Base-by-base conservation (phyloP, 2,113 vertebrate genomes). In the Paraplagusia blochii region DNA sequence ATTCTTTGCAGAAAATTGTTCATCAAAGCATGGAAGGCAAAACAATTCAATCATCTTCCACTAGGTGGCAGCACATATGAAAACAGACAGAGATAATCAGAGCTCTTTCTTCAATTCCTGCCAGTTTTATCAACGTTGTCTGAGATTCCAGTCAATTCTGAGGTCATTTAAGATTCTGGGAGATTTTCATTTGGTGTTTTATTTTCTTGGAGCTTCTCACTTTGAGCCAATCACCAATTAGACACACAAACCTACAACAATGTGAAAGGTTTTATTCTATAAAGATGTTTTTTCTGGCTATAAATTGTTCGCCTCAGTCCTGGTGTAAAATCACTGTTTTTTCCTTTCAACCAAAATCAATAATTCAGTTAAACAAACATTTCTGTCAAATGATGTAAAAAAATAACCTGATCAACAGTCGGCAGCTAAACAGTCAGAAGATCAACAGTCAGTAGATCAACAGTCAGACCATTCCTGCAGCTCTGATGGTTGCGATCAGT, bases 251-350 rank as follows among this genome's bases (percentile, higher is more conserved):
- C 4, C n/a, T 38, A 50, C 8, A 38, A 36, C 63, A 56, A 8
- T 17, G 11, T 67, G n/a, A 55, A 68, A 53, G 43, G 19, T 5
- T 76, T 85, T 76, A 81, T 82, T 82, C 43, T 60, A 50, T 74
- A 85, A 77, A 56, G 63, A 64, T 42, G 47, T 51, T 15, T 40
- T 46, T 66, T 5, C 11, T 43, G 44, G 35, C 63, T 72, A 72
- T 66, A 77, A 86, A 84, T 82, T 40, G 14, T 47, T 16, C 44
- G 22, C 8, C 16, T 14, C 1, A 6, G 13, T 13, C 8, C 8
- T 60, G 61, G 45, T 44, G 46, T 47, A 8, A 52, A 53, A 13
- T 16, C 49, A 61, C 49, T 45, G 49, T 11, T 45, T 33, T 40
- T 53, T 43, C 42, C 51, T 29, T 29, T 29, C 22, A 2, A 29